Base-by-base conservation (phyloP, 53 echinoderm and acorn worm genomes). In the Astropecten irregularis region DNA sequence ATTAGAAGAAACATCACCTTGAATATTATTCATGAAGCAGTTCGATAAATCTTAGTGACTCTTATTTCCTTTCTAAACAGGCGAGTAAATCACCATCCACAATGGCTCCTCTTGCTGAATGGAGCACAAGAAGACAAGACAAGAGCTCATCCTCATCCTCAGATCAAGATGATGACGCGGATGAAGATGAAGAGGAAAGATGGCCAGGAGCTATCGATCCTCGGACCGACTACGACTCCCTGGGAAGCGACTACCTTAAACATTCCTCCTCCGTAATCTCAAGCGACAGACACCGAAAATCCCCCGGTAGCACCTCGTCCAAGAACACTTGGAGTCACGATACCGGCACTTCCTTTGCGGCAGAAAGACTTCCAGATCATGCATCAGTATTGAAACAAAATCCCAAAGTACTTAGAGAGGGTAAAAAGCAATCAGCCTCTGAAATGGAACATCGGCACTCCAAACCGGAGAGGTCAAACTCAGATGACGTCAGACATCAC, bases 121-220 rank as follows among this genome's bases (percentile, higher is more conserved):
- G 44, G 79, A 59, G 60, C 47, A 28, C 47, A n/a, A 29, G 18
- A 32, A 33, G 51, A 35, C 18, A 7, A 11, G 50, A 50, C 2
- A 19, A 20, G 23, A 20, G 30, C 61, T 79, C 63, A 16, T 40
- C 47, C 4, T 79, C 79, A 9, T 18, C 60, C 30, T 79, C 79
- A 48, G 79, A 62, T n/a, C 61, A 62, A 15, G 66, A 66, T 38
- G 66, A 66, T 16, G 63, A 63, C 1, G 63, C 25, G 1, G 59
- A 42, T 6, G 83, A 83, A 25, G 66, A 65, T 0, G 91, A 87
- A 8, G 87, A 90, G 48, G 86, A 90, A 18, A 19, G 52, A 39
- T 91, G 91, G 87, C 69, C 87, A 5, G 59, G 58, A 31, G 36
- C 36, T 2, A 48, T 28, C 15, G 34, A 34, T 52, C 2, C 38